These are phyloP conservation scores for Molanna angustata DNA, from an alignment of 2,888 invertebrate species.

Conservation along the genomic window DNA sequence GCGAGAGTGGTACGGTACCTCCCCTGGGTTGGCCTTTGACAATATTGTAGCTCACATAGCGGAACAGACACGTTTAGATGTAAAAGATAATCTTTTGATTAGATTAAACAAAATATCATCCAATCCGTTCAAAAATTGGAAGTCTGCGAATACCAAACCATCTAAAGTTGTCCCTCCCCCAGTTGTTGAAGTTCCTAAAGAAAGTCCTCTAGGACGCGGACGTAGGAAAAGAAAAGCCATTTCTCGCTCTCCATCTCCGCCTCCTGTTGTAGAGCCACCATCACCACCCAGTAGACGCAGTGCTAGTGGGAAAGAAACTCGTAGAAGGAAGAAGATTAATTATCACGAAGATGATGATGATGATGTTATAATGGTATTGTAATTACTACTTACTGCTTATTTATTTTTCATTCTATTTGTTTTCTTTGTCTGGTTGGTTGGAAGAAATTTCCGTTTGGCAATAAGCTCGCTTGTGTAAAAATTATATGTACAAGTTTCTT, in stretches of 20 bases:
- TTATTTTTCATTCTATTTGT: too few species aligned
- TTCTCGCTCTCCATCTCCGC: conserved; percentile 46
- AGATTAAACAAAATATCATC: conserved; percentile 63
- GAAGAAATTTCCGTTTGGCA: too few species aligned
- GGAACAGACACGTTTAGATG: conserved; percentile 71
- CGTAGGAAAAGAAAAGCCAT: conserved; percentile 54
- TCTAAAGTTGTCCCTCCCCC: conserved; percentile 35
- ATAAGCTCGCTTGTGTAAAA: too few species aligned
- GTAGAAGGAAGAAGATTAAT: conserved; percentile 39
- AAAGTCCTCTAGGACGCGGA: conserved; percentile 41
- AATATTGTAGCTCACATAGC: conserved; percentile 76
- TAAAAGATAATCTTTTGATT: conserved; percentile 59
- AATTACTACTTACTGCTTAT: too few species aligned
- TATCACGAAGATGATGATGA: conserved; percentile 47
- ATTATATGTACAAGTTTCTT: too few species aligned
- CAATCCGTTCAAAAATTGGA: conserved; percentile 55
- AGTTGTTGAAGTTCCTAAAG: conserved; percentile 39
- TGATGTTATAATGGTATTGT: conserved; percentile 35
- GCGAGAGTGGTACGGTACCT: conserved; percentile 81
- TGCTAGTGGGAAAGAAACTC: conserved; percentile 42
- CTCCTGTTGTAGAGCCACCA: conserved; percentile 40
- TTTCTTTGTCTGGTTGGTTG: too few species aligned
- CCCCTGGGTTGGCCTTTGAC: conserved; percentile 76
- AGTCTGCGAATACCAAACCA: conserved; percentile 38
- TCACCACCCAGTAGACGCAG: conserved; percentile 34